Conservation (phyloP, 1,140 invertebrate species). For the Achroia grisella region DNA sequence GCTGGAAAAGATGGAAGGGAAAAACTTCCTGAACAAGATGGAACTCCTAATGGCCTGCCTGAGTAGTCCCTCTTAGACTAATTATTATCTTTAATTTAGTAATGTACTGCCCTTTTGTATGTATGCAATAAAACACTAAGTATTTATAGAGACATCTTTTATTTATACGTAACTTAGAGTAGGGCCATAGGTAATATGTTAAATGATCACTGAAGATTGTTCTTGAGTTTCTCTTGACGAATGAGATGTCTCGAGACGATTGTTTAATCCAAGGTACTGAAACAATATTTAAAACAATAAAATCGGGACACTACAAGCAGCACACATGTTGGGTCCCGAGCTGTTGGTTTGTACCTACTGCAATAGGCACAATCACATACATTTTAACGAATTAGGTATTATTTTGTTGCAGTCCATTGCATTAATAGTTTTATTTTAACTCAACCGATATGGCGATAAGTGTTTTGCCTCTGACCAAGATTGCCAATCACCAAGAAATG, state of each 20-base stretch:
- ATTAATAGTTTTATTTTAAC: too few species aligned
- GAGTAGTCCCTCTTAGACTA: slow-evolving; percentile 71
- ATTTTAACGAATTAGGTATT: too few species aligned
- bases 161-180: slow-evolving; percentile 64
- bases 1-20: slow-evolving; percentile 96
- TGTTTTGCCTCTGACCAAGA: too few species aligned
- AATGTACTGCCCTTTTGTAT: slow-evolving; percentile 4
- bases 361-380: too few species aligned
- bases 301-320: too few species aligned
- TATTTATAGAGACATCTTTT: slow-evolving; percentile 39
- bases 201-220: slow-evolving; percentile 68
- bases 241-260: slow-evolving; percentile 33
- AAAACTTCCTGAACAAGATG: slow-evolving; percentile 97
- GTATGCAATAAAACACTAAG: slow-evolving; percentile 28
- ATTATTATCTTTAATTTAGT: background rate
- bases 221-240: slow-evolving; percentile 43
- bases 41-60: slow-evolving; percentile 95
- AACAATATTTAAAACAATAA: slow-evolving; percentile 21
- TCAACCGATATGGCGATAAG: too few species aligned
- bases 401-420: too few species aligned
- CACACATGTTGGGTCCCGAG: too few species aligned
- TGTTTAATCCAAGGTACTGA: slow-evolving; percentile 45
- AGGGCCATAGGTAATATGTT: slow-evolving; percentile 66
- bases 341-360: too few species aligned
- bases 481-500: too few species aligned